Evolutionary conservation across 2,888 invertebrate species (phyloP).

Genomic region (Theristus sp.): DNA sequence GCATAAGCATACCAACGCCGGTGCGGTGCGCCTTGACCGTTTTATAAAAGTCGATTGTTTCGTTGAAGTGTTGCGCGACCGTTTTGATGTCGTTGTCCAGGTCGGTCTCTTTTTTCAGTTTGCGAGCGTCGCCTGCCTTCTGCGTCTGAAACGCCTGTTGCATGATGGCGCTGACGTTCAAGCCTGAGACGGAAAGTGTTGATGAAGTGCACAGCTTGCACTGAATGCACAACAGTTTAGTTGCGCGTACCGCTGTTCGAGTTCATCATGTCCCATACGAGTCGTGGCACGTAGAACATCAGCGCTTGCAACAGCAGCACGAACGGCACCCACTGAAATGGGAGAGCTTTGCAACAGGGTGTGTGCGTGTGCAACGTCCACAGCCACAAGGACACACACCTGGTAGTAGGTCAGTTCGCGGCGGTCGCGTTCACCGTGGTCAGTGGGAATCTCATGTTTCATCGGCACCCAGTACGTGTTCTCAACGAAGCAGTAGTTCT

Average conservation of each 20-base stretch:
- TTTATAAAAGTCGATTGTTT: no score
- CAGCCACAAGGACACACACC: not conserved
- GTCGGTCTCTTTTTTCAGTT: not conserved
- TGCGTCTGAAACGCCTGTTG: slow-evolving; percentile 3
- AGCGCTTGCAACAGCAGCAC: slow-evolving; percentile 19
- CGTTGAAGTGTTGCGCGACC: not conserved
- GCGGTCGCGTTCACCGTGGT: slow-evolving; percentile 6
- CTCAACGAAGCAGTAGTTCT: slow-evolving; percentile 11
- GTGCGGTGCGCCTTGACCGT: no score
- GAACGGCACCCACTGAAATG: slow-evolving; percentile 25
- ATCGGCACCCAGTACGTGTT: slow-evolving; percentile 14
- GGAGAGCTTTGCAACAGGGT: not conserved
- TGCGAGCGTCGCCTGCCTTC: not conserved
- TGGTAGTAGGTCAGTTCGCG: slow-evolving; percentile 13
- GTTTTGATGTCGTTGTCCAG: not conserved
- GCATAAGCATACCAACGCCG: no score
- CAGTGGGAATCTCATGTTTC: slow-evolving; percentile 7
- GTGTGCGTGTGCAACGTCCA: not conserved
- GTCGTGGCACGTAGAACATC: slow-evolving; percentile 18
- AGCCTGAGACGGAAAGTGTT: not conserved
- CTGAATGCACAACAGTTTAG: no score
- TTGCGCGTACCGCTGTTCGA: slow-evolving; percentile 12
- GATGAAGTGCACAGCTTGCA: not conserved
- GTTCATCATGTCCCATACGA: slow-evolving; percentile 20
- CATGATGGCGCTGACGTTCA: slow-evolving; percentile 3